Base-by-base conservation (phyloP, 2,797 vertebrate species). In the Spinus pinus region DNA sequence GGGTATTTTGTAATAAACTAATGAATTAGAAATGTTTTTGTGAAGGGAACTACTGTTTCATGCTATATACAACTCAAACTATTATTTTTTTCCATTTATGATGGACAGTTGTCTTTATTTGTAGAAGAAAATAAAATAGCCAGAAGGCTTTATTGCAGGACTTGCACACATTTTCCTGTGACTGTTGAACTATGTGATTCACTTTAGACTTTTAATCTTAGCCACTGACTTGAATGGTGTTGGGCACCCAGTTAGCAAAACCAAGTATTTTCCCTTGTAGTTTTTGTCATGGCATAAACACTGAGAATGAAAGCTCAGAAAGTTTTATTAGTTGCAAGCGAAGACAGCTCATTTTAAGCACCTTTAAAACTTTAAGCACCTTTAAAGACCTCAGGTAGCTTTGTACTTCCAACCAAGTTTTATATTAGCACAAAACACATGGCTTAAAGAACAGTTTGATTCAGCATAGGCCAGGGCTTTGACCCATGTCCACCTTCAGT, bases 1-100 rank as follows among this genome's bases (percentile, higher is more conserved):
- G 96, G 93, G 90, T 94, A 97, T 98, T 98, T 98, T 98, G 95
- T 98, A 98, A 98, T 98, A 98, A 98, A 98, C 97, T 97, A 97
- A 97, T 95, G 75, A 94, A 94, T 96, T 98, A 98, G 94, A 97
- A 97, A 93, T 95, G 96, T 94, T 96, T 96, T 91, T 97, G 95
- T 96, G 96, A 95, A 86, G 56, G 89, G 62, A 93, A 82, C 93
- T 96, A 75, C 91, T 97, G 96, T 97, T 92, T 96, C 96, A 96
- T 97, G 91, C 91, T 96, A 83, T 95, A 90, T 88, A 78, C 81
- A 83, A 84, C 58, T 91, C 91, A 93, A 94, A 93, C 90, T 91
- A 95, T 95, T 96, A 91, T 95, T 97, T 97, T 95, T 95, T 95
- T 90, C 79, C 92, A 93, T 95, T 95, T 86, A 93, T 94, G 90